Percentiles rank a stretch among this genome's conserved stretches.
Conservation (phyloP, 2,797 vertebrate species). For the Poecilia gillii region DNA sequence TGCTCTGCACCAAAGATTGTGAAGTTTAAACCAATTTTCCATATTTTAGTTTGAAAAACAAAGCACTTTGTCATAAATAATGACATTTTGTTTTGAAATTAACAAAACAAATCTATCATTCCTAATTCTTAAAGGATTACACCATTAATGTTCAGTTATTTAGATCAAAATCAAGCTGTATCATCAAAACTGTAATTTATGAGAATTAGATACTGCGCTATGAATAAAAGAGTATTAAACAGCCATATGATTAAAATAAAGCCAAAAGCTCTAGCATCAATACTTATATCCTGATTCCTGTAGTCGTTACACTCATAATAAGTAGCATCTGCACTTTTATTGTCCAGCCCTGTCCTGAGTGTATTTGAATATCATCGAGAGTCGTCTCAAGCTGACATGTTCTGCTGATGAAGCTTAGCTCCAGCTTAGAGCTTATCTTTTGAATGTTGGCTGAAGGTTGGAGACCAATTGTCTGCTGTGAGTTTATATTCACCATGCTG, state of each 20-base stretch:
- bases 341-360: slow-evolving; percentile 1
- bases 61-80: not conserved
- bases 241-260: not conserved
- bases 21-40: not conserved
- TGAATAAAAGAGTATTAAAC: not conserved
- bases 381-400: slow-evolving; percentile 7
- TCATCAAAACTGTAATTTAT: not conserved
- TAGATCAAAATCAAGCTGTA: not conserved
- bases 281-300: not conserved
- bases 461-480: slow-evolving; percentile 33
- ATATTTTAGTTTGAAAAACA: not conserved
- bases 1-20: not conserved
- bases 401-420: slow-evolving; percentile 37
- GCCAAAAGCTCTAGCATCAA: not conserved
- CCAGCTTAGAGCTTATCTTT: slow-evolving; percentile 34
- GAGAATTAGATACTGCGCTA: not conserved
- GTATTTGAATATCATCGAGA: slow-evolving; percentile 30
- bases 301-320: slow-evolving; percentile 9
- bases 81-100: not conserved
- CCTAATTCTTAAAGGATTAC: not conserved
- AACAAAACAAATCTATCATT: not conserved
- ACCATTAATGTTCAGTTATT: too few relatives aligned
- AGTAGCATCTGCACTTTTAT: slow-evolving; percentile 13
- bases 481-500: slow-evolving; percentile 30
- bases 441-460: slow-evolving; percentile 15